Conservation (phyloP, 2,888 invertebrate species). For the Stenolophus ochropezus region DNA sequence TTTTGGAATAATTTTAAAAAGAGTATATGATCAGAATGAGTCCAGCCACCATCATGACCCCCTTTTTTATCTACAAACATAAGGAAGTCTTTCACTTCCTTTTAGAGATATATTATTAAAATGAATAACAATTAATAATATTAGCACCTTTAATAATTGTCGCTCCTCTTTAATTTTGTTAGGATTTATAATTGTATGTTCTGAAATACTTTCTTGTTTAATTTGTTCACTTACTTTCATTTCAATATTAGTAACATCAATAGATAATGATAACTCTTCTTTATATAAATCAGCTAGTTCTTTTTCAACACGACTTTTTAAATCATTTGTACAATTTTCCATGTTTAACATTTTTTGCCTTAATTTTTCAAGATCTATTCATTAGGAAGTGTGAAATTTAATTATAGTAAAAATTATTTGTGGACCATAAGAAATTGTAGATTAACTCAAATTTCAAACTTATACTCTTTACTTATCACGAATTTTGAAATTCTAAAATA, state of each 20-base stretch:
- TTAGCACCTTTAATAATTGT: slow-evolving; percentile 64
- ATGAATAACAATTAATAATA: not conserved
- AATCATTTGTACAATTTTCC: slow-evolving; percentile 67
- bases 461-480: too few relatives aligned
- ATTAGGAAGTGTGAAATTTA: not conserved
- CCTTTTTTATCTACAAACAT: slow-evolving; percentile 74
- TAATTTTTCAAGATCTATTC: slow-evolving; percentile 67
- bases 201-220: slow-evolving; percentile 64
- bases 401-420: slow-evolving; percentile 51
- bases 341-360: slow-evolving; percentile 68
- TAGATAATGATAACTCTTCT: slow-evolving; percentile 65
- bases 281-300: slow-evolving; percentile 64
- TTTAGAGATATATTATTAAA: slow-evolving; percentile 62
- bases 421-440: too few relatives aligned
- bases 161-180: slow-evolving; percentile 40
- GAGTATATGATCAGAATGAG: slow-evolving; percentile 75
- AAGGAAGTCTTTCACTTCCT: slow-evolving; percentile 77
- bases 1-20: slow-evolving; percentile 72
- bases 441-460: too few relatives aligned
- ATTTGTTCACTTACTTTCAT: slow-evolving; percentile 67
- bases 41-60: slow-evolving; percentile 77
- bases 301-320: slow-evolving; percentile 64
- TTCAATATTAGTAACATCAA: slow-evolving; percentile 67
- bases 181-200: slow-evolving; percentile 50
- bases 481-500: too few relatives aligned